Evolutionary conservation across 2,113 vertebrate species (phyloP).

Genomic region (Neotoma lepida): DNA sequence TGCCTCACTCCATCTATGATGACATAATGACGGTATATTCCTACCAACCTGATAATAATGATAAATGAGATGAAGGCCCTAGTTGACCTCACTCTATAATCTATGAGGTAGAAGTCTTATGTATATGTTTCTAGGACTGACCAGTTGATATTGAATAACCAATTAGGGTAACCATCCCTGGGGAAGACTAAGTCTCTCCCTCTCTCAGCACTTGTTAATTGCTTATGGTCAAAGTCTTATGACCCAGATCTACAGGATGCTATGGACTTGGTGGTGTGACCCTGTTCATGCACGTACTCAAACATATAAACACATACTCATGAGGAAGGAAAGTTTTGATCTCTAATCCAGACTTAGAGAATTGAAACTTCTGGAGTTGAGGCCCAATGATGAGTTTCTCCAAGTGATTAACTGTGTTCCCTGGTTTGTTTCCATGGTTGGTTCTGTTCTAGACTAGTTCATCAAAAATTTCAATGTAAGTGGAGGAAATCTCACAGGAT

Average conservation of each 20-base stretch:
- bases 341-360: neutral
- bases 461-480: neutral
- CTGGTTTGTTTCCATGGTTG: neutral
- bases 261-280: neutral
- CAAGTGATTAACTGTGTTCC: neutral
- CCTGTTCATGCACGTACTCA: neutral
- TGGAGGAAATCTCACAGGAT: neutral
- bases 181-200: no score
- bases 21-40: neutral
- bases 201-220: no score
- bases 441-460: neutral
- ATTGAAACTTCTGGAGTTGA: neutral
- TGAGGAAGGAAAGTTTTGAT: neutral
- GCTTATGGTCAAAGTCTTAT: neutral
- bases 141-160: no score
- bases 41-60: neutral
- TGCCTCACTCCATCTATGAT: neutral
- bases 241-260: neutral
- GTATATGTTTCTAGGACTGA: no score
- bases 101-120: neutral
- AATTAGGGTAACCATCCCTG: no score
- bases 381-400: neutral
- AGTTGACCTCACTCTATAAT: neutral
- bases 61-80: slow-evolving; percentile 11
- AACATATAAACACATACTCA: neutral